Conservation (phyloP, 2,113 vertebrate species). For the Gadus chalcogrammus region DNA sequence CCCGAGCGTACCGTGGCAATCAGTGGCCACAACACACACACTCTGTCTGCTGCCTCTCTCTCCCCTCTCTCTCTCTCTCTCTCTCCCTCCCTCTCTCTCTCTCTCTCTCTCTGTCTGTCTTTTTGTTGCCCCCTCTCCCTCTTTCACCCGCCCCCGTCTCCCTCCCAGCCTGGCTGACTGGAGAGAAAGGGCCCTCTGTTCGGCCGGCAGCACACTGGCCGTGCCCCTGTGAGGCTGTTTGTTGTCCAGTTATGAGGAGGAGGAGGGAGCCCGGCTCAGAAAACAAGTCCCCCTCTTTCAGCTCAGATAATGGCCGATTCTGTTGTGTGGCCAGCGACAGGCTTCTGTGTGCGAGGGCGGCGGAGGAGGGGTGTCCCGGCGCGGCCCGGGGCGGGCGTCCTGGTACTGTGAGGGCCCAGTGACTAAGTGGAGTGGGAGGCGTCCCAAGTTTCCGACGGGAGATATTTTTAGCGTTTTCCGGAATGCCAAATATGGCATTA, state of each 20-base stretch:
- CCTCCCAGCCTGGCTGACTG: conserved; percentile 79
- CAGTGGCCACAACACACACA: conserved; percentile 54
- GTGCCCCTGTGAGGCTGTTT: conserved; percentile 73
- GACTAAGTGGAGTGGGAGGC: neutral
- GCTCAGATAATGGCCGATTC: conserved; percentile 67
- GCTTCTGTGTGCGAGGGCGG: conserved; percentile 56
- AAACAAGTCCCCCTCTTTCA: conserved; percentile 69
- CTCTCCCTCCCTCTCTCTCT: conserved; percentile 52
- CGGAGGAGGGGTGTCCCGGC: conserved; percentile 40
- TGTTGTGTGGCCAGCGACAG: conserved; percentile 60
- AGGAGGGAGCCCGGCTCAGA: conserved; percentile 48
- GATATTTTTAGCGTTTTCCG: neutral
- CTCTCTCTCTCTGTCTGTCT: no score
- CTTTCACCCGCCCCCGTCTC: no score
- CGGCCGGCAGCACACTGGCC: conserved; percentile 64
- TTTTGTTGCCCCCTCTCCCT: no score
- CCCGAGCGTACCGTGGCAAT: conserved; percentile 54
- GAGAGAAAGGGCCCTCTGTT: conserved; percentile 85
- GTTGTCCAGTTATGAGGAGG: conserved; percentile 66
- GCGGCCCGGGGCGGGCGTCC: conserved; percentile 53
- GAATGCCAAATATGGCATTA: neutral
- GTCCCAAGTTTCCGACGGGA: no score
- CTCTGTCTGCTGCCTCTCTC: no score
- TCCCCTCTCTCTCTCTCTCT: conserved; percentile 34
- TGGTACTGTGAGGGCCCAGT: conserved; percentile 61